These are phyloP conservation scores for Drosophila trichaetosa DNA, from an alignment of 2,888 invertebrate species.

Conservation along the genomic window DNA sequence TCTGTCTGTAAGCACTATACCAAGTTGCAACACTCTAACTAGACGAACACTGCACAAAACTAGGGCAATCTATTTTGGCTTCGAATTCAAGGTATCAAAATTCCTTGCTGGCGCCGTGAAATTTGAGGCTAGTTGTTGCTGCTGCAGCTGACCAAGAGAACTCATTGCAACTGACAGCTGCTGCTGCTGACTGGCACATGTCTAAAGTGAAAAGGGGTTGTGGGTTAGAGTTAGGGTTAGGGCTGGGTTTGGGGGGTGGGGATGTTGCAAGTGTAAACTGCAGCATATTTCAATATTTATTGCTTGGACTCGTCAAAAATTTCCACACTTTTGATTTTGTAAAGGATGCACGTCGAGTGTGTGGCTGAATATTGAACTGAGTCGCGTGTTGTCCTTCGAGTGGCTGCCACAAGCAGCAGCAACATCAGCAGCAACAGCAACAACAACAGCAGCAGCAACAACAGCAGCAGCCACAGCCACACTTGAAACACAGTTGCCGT, in stretches of 20 bases:
- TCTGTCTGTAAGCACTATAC: too few species aligned
- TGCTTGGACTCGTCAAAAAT: conserved; percentile 58
- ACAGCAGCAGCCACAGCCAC: conserved; percentile 23
- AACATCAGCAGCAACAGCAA: conserved; percentile 5
- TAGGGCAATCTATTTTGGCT: background rate
- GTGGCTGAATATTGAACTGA: conserved; percentile 41
- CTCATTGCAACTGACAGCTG: conserved; percentile 40
- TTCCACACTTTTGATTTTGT: conserved; percentile 78
- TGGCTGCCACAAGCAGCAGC: conserved; percentile 45
- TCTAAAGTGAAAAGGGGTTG: conserved; percentile 16
- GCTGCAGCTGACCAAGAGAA: conserved; percentile 38
- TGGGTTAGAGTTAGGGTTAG: conserved; percentile 6
- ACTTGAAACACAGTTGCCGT: conserved; percentile 73
- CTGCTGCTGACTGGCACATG: conserved; percentile 24
- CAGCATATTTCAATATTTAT: conserved; percentile 68
- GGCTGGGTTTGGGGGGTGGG: background rate
- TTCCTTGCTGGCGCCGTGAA: conserved; percentile 58
- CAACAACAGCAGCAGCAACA: conserved; percentile 13
- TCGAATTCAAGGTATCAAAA: background rate
- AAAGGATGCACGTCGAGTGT: conserved; percentile 62
- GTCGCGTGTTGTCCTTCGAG: conserved; percentile 78
- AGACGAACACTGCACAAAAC: background rate
- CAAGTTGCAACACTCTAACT: background rate
- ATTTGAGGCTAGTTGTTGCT: conserved; percentile 55
- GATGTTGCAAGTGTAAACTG: conserved; percentile 56